Evolutionary conservation across 1,140 invertebrate genomes (phyloP), one percentile per base, ranked within the genome.

Genomic region (Amyelois transitella): DNA sequence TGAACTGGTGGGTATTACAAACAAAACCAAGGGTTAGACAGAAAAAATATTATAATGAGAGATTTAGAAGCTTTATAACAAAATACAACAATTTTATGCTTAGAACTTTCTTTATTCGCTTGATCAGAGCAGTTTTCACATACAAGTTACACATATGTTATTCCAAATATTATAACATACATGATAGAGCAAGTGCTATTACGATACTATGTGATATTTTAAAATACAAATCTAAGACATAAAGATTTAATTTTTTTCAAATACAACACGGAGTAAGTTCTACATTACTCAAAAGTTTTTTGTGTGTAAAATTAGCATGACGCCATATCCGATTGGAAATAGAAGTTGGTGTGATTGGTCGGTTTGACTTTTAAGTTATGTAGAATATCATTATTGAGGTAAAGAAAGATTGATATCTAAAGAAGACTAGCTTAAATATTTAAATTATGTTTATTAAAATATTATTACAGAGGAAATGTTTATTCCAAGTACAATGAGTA

Each of bases 71-170:
- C 10, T 45, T 2, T 18, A 25, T 47, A 10, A 7, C 7, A 20
- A 45, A 48, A 47, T 52, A 59, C 43, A 61, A 22, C 10, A 38
- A 38, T 38, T 18, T 20, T 44, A 48, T 54, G 50, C 58, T 63
- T 60, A 66, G 59, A 68, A 66, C 53, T 61, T 62, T 72, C 60
- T 76, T 73, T 69, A 71, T 73, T 73, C 71, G n/a, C 62, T 73
- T 68, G 66, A 24, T 17, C 17, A 18, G 32, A 18, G 24, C 12
- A 47, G n/a, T 38, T 14, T 38, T 38, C n/a, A n/a, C n/a, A n/a
- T n/a, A n/a, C n/a, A n/a, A n/a, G n/a, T n/a, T n/a, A n/a, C n/a
- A n/a, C n/a, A n/a, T 38, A 38, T 53, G 43, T 19, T 53, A 22
- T 14, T 48, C 28, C 20, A 52, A 25, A 28, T 32, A 51, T 18